A percentile compares a stretch with the other conserved stretches of the same genome.
Evolutionary conservation across 2,888 invertebrate species (phyloP).

Genomic region (Hyposoter didymator): DNA sequence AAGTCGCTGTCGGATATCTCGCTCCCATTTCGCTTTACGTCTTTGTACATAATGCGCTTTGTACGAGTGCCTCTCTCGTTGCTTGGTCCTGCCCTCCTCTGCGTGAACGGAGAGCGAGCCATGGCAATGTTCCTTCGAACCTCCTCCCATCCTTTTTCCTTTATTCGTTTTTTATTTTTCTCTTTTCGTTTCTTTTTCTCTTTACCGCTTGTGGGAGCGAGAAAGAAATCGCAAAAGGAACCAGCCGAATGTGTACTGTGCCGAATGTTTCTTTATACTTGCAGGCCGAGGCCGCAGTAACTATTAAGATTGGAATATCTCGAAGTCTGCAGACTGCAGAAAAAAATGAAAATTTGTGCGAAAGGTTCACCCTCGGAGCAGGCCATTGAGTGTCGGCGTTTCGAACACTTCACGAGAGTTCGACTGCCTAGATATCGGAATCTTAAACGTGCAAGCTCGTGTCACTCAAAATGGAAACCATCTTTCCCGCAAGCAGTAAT

Average conservation of each 20-base stretch:
- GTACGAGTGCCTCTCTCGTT: constrained; percentile 71
- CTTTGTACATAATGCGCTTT: constrained; percentile 81
- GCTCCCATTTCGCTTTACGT: constrained; percentile 81
- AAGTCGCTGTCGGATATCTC: constrained; percentile 77
- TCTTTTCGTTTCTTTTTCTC: constrained; percentile 55
- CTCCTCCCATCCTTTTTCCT: constrained; percentile 53
- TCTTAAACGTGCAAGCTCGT: too few species aligned
- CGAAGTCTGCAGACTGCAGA: too few species aligned
- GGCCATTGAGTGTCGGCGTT: too few species aligned
- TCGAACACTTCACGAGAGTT: too few species aligned
- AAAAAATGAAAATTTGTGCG: too few species aligned
- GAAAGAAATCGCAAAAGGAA: constrained; percentile 66
- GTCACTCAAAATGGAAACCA: too few species aligned
- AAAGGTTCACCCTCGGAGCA: too few species aligned
- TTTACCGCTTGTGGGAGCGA: constrained; percentile 62
- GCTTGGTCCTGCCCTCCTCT: constrained; percentile 54
- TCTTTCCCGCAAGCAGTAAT: too few species aligned
- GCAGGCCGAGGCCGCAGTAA: too few species aligned
- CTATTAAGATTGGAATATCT: too few species aligned
- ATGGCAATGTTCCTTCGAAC: constrained; percentile 64
- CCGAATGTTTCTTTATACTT: constrained; percentile 64
- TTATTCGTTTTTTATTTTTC: constrained; percentile 57
- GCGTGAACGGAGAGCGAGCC: constrained; percentile 45
- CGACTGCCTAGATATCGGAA: too few species aligned
- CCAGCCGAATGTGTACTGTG: constrained; percentile 75